Evolutionary conservation across 37 sponge, comb jelly and placozoan genomes (phyloP).

Genomic region (Lycopodina hypogea): DNA sequence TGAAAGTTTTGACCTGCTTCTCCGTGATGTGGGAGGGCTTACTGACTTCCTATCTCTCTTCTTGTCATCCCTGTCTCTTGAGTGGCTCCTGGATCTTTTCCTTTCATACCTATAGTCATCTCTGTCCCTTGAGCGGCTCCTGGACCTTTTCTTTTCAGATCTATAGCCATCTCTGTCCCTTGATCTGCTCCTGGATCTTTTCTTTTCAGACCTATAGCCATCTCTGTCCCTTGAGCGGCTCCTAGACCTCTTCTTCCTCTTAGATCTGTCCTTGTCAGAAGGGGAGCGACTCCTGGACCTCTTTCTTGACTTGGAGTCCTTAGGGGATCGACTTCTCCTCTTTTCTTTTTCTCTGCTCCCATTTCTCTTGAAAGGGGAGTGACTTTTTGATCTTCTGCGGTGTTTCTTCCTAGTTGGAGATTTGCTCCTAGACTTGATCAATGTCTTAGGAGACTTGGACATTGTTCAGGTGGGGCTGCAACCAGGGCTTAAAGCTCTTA

Average conservation of each 20-base stretch:
- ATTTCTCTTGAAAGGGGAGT: not conserved
- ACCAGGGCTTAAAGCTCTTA: no score
- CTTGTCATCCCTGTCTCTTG: not conserved
- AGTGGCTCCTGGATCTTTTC: slow-evolving; percentile 23
- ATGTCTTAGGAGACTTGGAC: slow-evolving; percentile 39
- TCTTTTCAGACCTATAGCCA: not conserved
- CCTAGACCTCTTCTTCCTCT: slow-evolving; percentile 12
- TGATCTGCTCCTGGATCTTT: slow-evolving; percentile 24
- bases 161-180: not conserved
- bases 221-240: slow-evolving; percentile 9
- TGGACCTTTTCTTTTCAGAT: slow-evolving; percentile 5
- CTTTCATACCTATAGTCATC: not conserved
- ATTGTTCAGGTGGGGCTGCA: slow-evolving; percentile 3
- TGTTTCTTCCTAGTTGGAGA: slow-evolving; percentile 30
- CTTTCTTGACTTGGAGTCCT: slow-evolving; percentile 3
- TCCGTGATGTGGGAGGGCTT: not conserved
- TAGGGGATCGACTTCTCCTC: slow-evolving; percentile 14
- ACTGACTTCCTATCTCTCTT: slow-evolving; percentile 6
- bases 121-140: slow-evolving; percentile 12
- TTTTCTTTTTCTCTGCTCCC: slow-evolving; percentile 5
- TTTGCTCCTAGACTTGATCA: slow-evolving; percentile 41
- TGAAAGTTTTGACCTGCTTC: not conserved
- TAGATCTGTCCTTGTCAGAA: not conserved
- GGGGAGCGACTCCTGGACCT: slow-evolving; percentile 14
- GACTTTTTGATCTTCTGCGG: slow-evolving; percentile 26